Base-by-base conservation (phyloP, 2,113 vertebrate species). In the Camelus dromedarius region DNA sequence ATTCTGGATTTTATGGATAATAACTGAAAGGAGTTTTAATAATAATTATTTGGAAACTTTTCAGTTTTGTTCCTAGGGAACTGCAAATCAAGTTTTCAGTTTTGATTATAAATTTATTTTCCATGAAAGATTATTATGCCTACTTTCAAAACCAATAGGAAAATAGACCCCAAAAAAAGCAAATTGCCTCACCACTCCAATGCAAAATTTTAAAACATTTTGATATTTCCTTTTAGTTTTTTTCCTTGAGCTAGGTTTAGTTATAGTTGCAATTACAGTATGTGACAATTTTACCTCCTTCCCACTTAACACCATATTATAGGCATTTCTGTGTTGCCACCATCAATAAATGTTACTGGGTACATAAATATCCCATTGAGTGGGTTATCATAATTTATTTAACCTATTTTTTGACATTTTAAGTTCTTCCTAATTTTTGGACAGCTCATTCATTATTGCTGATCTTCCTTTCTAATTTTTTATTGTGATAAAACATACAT, bases 1-100 rank as follows among this genome's bases (percentile, higher is more conserved):
- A 19, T 35, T 90, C 80, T 75, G 24, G 16, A 58, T 88, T 86
- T 75, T 72, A 76, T 32, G 9, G 48, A n/a, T 67, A 62, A 84
- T 75, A 76, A 90, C 30, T 89, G 70, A 69, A 93, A 73, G 38
- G 11, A 26, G 30, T 81, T 86, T 92, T 93, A 96, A 88, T 82
- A 67, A 75, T 46, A 58, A 77, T 72, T 70, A 81, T 75, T 32
- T 60, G 16, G 92, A 86, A 54, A 28, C 2, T 19, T 82, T 86
- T 67, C 6, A 42, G 38, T 42, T 30, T 81, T 95, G 9, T 64
- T 76, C 38, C 38, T 42, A 42, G 38, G 38, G 38, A 42, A 42
- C 38, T 42, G 38, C 38, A 42, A 42, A 42, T 42, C 38, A 42
- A 42, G 38, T 42, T 42, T 42, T 42, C 10, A 88, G 56, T 89